Evolutionary conservation across 2,113 vertebrate species (phyloP), one percentile per base, ranked within the genome.

Genomic region (Garra rufa): DNA sequence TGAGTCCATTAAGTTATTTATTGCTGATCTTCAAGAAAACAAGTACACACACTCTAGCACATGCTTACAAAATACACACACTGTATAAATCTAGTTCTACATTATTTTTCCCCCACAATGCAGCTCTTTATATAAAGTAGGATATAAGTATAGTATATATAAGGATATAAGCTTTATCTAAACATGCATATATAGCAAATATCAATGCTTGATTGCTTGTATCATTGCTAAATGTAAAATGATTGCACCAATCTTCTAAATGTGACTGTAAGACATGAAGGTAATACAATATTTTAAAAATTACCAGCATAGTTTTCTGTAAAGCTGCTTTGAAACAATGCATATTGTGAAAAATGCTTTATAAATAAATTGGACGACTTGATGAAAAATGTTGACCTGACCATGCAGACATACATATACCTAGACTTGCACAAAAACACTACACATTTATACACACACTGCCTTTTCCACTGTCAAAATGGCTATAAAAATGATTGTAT

Each of bases 391-490:
- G 19, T 55, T 55, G 50, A 55, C 50, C 21, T 55, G 50, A 55
- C 24, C 3, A 75, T 50, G 44, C n/a, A n/a, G n/a, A n/a, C 43
- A 8, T n/a, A 70, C 6, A 46, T 73, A 83, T 6, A 57, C 30
- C 41, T 14, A 28, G 30, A 55, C 28, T 14, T 24, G 38, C 65
- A 28, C 30, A 24, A 44, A 55, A 57, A 59, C 52, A 44, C 70
- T 59, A 11, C 19, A 26, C 21, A 4, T 57, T 70, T 55, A 21
- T 70, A 24, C 13, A 30, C 52, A 44, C 38, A 43, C 5, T 41
- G 57, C 34, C 24, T 9, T 77, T 70, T 82, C 24, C 19, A 28
- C 48, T 82, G 59, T 77, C 46, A 77, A 21, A 69, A 69, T 69
- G 30, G 10, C 34, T 38, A 38, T 70, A 21, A 46, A 46, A 61